Evolutionary conservation across 1,140 invertebrate genomes (phyloP).

Genomic region (Saccostrea cuccullata): DNA sequence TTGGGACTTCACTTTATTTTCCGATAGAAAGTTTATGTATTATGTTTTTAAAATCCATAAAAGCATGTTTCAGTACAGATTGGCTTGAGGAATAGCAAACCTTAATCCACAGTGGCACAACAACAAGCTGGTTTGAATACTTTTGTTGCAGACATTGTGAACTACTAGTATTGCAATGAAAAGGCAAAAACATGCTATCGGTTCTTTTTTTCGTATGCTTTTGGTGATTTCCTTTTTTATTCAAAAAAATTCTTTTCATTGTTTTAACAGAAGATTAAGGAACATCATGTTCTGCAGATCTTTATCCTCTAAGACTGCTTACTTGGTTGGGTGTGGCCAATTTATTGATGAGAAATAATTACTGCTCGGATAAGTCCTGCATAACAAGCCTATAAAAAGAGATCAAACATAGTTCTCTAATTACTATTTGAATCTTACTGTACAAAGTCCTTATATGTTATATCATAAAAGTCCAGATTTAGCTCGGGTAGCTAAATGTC

Average conservation of each 20-base stretch:
- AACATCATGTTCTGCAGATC: not conserved
- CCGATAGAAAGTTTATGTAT: no score
- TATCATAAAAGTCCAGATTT: not conserved
- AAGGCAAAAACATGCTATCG: no score
- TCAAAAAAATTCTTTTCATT: not conserved
- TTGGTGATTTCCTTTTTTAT: no score
- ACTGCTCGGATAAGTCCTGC: not conserved
- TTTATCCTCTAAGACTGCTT: not conserved
- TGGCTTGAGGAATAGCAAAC: no score
- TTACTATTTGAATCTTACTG: conserved; percentile 23
- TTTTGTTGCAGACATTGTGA: not conserved
- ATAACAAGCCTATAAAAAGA: conserved; percentile 13
- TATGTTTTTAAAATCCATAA: no score
- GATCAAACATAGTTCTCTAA: conserved; percentile 17
- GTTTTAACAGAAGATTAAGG: not conserved
- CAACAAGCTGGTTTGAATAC: not conserved
- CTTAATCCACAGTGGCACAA: no score
- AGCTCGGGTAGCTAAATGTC: not conserved
- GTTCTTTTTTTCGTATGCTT: no score
- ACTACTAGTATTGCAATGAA: not conserved
- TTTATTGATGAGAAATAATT: not conserved
- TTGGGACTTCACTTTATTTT: no score
- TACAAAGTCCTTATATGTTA: not conserved
- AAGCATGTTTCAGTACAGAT: no score
- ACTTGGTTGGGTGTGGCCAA: not conserved